These are phyloP conservation scores for Hydrotaea diabolus DNA, from an alignment of 2,888 invertebrate genomes.

Conservation along the genomic window DNA sequence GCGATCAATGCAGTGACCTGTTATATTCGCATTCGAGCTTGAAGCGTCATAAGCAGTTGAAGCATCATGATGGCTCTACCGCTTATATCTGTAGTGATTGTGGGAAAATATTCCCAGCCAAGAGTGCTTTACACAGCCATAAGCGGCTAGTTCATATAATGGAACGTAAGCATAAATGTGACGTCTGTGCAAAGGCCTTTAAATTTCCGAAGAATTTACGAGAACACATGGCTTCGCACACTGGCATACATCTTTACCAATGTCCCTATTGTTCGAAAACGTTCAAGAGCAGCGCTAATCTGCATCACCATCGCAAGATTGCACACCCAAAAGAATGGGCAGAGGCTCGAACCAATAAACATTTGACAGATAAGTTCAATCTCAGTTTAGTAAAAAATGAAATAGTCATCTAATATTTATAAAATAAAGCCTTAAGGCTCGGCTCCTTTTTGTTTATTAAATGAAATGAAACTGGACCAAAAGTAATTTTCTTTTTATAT, in stretches of 20 bases:
- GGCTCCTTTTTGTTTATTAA: no score
- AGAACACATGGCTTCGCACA: slow-evolving; percentile 73
- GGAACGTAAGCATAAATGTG: slow-evolving; percentile 68
- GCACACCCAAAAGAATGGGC: slow-evolving; percentile 71
- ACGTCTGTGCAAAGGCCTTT: slow-evolving; percentile 70
- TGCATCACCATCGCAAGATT: slow-evolving; percentile 72
- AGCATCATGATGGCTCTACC: slow-evolving; percentile 67
- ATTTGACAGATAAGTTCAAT: slow-evolving; percentile 56
- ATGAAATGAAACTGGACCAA: no score
- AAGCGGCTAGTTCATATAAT: slow-evolving; percentile 68
- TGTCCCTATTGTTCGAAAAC: slow-evolving; percentile 72
- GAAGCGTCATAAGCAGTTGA: slow-evolving; percentile 67
- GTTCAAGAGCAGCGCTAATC: slow-evolving; percentile 72
- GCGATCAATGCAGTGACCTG: slow-evolving; percentile 66
- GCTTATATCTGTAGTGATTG: slow-evolving; percentile 69
- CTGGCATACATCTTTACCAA: slow-evolving; percentile 71
- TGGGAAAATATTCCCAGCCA: slow-evolving; percentile 68
- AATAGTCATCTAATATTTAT: slow-evolving; percentile 64
- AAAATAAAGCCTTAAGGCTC: no score
- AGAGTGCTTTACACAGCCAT: slow-evolving; percentile 68
- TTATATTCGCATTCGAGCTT: slow-evolving; percentile 66
- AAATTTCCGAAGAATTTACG: slow-evolving; percentile 66
- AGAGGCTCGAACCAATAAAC: slow-evolving; percentile 64
- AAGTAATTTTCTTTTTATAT: no score
- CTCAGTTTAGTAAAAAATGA: slow-evolving; percentile 60